Base-by-base conservation (phyloP, 2,113 vertebrate species). In the Odobenus rosmarus region DNA sequence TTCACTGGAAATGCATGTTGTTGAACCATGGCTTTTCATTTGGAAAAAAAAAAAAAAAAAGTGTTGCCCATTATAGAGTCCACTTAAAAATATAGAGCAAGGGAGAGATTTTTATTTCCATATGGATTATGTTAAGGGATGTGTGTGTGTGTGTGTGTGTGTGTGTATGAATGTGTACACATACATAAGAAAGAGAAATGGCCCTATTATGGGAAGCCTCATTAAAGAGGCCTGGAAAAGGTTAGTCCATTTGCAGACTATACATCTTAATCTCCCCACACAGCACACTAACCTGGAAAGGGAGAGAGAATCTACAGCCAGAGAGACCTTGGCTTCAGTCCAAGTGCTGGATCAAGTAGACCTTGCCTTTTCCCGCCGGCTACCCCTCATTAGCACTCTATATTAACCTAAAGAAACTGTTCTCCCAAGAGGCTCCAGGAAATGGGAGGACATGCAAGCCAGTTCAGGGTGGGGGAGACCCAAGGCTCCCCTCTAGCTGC, bases 221-320 rank as follows among this genome's bases (percentile, higher is more conserved):
- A 99, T 99, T 99, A 99, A 98, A 98, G 95, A 93, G 98, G 98
- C 98, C 98, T 98, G 98, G 99, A 98, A 99, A 98, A 97, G 98
- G 98, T 99, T 99, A 99, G 98, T 97, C 98, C 98, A 97, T 98
- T 98, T 99, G 97, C 98, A 99, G 99, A 98, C 98, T 98, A 98
- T 99, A 99, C 98, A 98, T 99, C 98, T 99, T 99, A 99, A 99
- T 99, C 98, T 98, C 97, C 94, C 92, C 59, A 87, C 97, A 46
- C 55, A 36, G 98, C 97, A 81, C 85, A 90, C n/a, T 95, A 97
- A 98, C 98, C 96, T n/a, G 89, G 84, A 82, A 88, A 72, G 90
- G 74, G 92, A 93, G 98, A 95, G 98, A 97, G 95, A 86, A 95
- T 97, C 98, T 97, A 95, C 0, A 90, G 90, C 98, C 96, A 97